Evolutionary conservation across 2,113 vertebrate species (phyloP).

Genomic region (Thamnaconus septentrionalis): DNA sequence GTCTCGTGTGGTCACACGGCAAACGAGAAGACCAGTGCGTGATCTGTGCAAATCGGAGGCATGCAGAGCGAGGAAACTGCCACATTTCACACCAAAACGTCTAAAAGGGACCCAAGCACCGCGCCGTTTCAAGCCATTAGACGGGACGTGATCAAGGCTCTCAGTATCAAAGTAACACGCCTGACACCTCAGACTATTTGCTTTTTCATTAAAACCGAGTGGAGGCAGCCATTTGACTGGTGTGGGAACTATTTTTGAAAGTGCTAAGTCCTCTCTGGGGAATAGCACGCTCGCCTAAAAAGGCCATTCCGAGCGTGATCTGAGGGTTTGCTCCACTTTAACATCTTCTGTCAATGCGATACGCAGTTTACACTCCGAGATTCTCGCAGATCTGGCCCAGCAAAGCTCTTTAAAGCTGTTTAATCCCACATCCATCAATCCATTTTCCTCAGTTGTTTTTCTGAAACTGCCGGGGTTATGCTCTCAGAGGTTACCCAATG

Average conservation of each 20-base stretch:
- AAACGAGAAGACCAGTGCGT: background rate
- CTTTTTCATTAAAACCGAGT: background rate
- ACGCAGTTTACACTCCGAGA: too few species aligned
- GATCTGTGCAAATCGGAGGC: background rate
- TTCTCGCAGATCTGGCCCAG: background rate
- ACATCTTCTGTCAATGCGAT: conserved; percentile 10
- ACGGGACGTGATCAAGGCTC: background rate
- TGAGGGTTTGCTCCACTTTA: conserved; percentile 3
- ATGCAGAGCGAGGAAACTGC: conserved; percentile 1
- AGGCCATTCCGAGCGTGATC: background rate
- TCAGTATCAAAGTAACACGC: conserved; percentile 7
- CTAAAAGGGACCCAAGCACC: too few species aligned
- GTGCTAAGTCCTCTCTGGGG: conserved; percentile 10
- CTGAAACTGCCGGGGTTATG: too few species aligned
- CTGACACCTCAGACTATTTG: conserved; percentile 4
- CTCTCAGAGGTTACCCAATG: too few species aligned
- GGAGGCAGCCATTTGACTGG: conserved; percentile 4
- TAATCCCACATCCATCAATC: background rate
- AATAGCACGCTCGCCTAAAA: background rate
- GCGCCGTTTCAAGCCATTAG: conserved; percentile 11
- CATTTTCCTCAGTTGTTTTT: too few species aligned
- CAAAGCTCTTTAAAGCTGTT: background rate
- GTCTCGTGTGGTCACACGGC: conserved; percentile 38
- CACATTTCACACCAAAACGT: too few species aligned
- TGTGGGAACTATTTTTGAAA: conserved; percentile 21